Evolutionary conservation across 2,113 vertebrate genomes (phyloP).

Genomic region (Epinephelus moara): DNA sequence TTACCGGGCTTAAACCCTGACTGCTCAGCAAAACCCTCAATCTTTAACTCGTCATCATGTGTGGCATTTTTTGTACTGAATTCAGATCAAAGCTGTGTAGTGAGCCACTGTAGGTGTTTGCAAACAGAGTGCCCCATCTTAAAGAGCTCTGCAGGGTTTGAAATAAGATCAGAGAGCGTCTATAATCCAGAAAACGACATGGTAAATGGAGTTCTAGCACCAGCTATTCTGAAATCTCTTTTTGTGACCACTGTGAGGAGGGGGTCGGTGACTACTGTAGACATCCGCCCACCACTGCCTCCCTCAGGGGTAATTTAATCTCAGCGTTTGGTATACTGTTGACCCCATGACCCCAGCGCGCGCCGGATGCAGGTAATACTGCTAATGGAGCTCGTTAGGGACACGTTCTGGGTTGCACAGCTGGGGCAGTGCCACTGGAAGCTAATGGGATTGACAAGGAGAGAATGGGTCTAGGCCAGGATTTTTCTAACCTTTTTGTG

Average conservation of each 20-base stretch:
- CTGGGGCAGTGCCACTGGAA: slow-evolving; percentile 62
- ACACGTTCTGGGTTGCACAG: slow-evolving; percentile 72
- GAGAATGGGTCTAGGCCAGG: slow-evolving; percentile 31
- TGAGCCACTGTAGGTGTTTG: not conserved
- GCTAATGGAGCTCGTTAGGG: slow-evolving; percentile 84
- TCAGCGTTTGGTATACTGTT: slow-evolving; percentile 71
- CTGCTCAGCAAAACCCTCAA: not conserved
- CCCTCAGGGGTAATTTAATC: slow-evolving; percentile 84
- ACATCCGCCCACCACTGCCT: slow-evolving; percentile 39
- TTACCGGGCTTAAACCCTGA: not conserved
- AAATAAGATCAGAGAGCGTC: slow-evolving; percentile 48
- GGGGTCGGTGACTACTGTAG: slow-evolving; percentile 38
- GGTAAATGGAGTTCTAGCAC: slow-evolving; percentile 53
- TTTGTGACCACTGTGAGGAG: slow-evolving; percentile 19
- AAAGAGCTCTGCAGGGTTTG: slow-evolving; percentile 17
- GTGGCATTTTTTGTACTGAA: not conserved
- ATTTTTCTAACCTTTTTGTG: slow-evolving; percentile 47
- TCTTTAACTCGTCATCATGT: not conserved
- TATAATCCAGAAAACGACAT: slow-evolving; percentile 34
- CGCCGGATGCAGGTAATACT: slow-evolving; percentile 82
- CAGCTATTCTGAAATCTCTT: slow-evolving; percentile 49
- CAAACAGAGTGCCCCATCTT: not conserved
- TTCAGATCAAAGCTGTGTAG: not conserved
- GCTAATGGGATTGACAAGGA: slow-evolving; percentile 77
- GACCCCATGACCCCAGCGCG: slow-evolving; percentile 76